These are phyloP conservation scores for Troilus luridus DNA, from an alignment of 2,888 invertebrate species.

Conservation along the genomic window DNA sequence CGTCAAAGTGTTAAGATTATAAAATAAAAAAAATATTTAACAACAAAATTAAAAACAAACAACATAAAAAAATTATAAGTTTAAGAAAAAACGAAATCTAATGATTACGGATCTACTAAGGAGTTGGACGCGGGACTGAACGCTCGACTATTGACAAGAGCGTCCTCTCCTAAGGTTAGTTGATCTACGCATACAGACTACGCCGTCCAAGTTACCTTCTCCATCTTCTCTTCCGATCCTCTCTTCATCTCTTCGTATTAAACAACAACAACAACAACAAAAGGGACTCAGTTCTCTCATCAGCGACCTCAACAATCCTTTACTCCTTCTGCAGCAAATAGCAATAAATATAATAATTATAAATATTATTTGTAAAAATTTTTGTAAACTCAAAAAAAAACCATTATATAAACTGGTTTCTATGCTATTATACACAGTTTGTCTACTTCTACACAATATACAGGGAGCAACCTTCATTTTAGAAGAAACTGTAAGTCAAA, in stretches of 20 bases:
- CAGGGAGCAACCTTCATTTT: conserved; percentile 28
- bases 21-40: conserved; percentile 4
- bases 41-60: conserved; percentile 43
- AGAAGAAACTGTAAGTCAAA: neutral
- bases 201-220: conserved; percentile 31
- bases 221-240: conserved; percentile 10
- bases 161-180: conserved; percentile 28
- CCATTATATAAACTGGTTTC: conserved; percentile 34
- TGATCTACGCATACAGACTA: conserved; percentile 43
- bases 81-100: conserved; percentile 36
- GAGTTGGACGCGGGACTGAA: conserved; percentile 16
- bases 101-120: conserved; percentile 40
- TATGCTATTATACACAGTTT: conserved; percentile 34
- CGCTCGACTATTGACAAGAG: neutral
- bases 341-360: conserved; percentile 32
- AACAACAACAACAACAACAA: conserved; percentile 40
- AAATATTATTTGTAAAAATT: neutral
- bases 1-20: conserved; percentile 9
- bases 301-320: conserved; percentile 28
- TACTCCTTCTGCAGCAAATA: conserved; percentile 47
- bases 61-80: conserved; percentile 8
- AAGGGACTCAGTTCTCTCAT: conserved; percentile 37
- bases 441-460: conserved; percentile 45
- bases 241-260: conserved; percentile 10
- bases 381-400: neutral